phyloP scores from a whole-genome alignment of 2,797 vertebrate genomes.

The Acanthurus tractus region DNA sequence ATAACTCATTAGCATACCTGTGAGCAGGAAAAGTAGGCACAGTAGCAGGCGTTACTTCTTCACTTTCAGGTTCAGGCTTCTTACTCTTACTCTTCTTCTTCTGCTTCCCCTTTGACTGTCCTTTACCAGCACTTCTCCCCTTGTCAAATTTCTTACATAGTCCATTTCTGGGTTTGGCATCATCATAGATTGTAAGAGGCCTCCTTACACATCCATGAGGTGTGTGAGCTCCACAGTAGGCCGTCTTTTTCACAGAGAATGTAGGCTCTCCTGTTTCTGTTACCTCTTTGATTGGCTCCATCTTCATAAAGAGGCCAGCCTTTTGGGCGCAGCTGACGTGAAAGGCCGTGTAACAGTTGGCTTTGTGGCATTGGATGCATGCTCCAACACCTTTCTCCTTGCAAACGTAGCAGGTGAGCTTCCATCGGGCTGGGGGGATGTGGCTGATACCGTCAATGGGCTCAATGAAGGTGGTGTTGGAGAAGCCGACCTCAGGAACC shows the following conservation, averaged over 20 bases:
- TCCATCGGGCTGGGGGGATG: constrained; percentile 97
- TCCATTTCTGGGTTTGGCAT: constrained; percentile 90
- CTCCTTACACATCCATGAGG: constrained; percentile 89
- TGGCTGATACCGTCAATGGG: constrained; percentile 95
- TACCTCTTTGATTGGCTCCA: constrained; percentile 95
- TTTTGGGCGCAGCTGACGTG: constrained; percentile 97
- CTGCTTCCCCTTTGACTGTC: constrained; percentile 89
- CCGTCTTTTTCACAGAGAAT: constrained; percentile 96
- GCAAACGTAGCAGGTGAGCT: constrained; percentile 98
- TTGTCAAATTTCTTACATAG: constrained; percentile 88
- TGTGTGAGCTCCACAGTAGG: constrained; percentile 94
- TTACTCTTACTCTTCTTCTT: constrained; percentile 88
- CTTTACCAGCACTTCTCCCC: constrained; percentile 77
- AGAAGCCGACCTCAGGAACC: constrained; percentile 98
- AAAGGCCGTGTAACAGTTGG: constrained; percentile 98
- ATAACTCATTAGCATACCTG: constrained; percentile 85
- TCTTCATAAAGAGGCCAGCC: constrained; percentile 96
- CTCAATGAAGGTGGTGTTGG: constrained; percentile 97
- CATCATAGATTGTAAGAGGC: constrained; percentile 93
- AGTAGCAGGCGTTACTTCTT: constrained; percentile 82
- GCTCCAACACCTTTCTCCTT: constrained; percentile 97
- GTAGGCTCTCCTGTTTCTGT: constrained; percentile 88
- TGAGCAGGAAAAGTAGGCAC: constrained; percentile 93
- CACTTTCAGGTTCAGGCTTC: constrained; percentile 81
- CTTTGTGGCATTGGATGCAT: constrained; percentile 99